Evolutionary conservation across 37 sponge, comb jelly and placozoan genomes (phyloP).

Genomic region (Diacarnus erythraeanus): DNA sequence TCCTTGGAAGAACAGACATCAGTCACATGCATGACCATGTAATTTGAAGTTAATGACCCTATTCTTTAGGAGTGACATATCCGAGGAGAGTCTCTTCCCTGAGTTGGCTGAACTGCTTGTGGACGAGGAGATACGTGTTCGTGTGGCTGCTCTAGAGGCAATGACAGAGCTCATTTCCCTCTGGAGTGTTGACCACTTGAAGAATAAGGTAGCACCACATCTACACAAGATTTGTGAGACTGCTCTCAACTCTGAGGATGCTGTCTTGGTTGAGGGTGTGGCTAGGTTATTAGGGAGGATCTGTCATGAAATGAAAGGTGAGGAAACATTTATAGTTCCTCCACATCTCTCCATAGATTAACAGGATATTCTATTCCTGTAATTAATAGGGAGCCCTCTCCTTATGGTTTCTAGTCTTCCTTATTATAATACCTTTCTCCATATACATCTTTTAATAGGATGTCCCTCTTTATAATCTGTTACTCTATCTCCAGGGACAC

Average conservation of each 20-base stretch:
- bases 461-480: no score
- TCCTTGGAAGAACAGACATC: no score
- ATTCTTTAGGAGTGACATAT: conserved; percentile 7
- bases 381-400: background rate
- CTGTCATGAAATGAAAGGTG: conserved; percentile 49
- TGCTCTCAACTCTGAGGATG: conserved; percentile 7
- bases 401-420: no score
- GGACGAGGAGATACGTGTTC: conserved; percentile 65
- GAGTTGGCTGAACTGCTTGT: conserved; percentile 47
- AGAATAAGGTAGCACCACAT: conserved; percentile 12
- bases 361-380: no score
- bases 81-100: conserved; percentile 29
- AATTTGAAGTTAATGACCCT: background rate
- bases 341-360: no score
- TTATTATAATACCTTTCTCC: no score
- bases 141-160: conserved; percentile 50
- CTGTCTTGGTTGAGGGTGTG: background rate
- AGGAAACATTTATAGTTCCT: no score
- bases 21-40: background rate
- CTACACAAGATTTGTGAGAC: conserved; percentile 28
- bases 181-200: conserved; percentile 21
- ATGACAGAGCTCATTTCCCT: conserved; percentile 36
- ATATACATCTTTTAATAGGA: no score
- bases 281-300: conserved; percentile 31
- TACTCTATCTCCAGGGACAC: no score